phyloP scores from a whole-genome alignment of 2,113 vertebrate species.

The Cephalopterus ornatus region DNA sequence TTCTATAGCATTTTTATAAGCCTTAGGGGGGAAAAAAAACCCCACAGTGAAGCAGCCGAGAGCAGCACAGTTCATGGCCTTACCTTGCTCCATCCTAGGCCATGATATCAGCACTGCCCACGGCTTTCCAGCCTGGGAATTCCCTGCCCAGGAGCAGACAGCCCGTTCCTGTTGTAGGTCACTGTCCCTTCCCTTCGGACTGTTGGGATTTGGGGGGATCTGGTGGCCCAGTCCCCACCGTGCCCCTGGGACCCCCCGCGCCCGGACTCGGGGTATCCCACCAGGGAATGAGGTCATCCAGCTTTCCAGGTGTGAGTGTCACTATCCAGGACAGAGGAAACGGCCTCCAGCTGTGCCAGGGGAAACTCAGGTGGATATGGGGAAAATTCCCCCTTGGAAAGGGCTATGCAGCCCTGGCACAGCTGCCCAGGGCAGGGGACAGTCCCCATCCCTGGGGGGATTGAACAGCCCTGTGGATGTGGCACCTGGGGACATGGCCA shows the following conservation, averaged over 20 bases:
- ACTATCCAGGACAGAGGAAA: neutral
- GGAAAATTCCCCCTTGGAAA: neutral
- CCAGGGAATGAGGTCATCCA: neutral
- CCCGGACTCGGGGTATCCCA: rapidly evolving
- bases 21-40: rapidly evolving
- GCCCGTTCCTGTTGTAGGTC: too few relatives aligned
- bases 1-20: neutral
- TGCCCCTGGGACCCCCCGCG: rapidly evolving
- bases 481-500: neutral
- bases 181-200: neutral
- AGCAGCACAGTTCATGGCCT: rapidly evolving
- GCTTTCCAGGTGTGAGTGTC: neutral
- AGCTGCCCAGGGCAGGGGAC: neutral
- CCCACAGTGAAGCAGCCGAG: neutral
- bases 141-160: neutral
- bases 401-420: neutral
- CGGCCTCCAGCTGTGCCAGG: rapidly evolving
- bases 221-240: too few relatives aligned
- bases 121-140: neutral
- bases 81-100: neutral
- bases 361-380: neutral
- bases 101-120: rapidly evolving
- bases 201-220: neutral
- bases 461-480: neutral
- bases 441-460: neutral